Base-by-base conservation (phyloP, 2,797 vertebrate genomes). In the Telmatherina bonti region DNA sequence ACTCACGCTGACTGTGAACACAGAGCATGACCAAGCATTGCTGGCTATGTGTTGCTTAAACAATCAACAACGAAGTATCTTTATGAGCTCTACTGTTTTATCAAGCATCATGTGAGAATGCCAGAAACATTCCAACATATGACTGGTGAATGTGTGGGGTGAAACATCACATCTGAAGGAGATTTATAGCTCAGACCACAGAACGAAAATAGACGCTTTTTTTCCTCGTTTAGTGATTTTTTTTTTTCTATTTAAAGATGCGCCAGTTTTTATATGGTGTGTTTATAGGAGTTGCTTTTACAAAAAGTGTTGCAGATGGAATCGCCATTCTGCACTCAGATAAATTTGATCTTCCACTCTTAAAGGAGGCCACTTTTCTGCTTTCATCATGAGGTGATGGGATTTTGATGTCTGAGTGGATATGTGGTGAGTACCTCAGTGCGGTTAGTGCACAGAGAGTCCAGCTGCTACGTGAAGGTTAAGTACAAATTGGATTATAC, bases 231-330 rank as follows among this genome's bases (percentile, higher is more conserved):
- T 55, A 63, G 62, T 62, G 74, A 67, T 68, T 29, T 26, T 74
- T 35, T 58, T 60, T 88, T 88, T 90, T 75, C 18, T 7, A 43
- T 43, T 47, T 47, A 47, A 85, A 83, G 83, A 81, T 59, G 81
- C 70, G 76, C 53, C 78, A 84, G 79, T 88, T 88, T 94, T 94
- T 93, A 90, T 84, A 81, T 35, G 61, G 38, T 61, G 57, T 90
- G 91, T 94, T 93, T 93, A 94, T 86, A 49, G 83, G 86, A 91
- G 67, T 81, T 78, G 89, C 90, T 93, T 91, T 93, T 92, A 93
- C 86, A 70, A 75, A 90, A 76, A 43, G 53, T 79, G 85, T 89
- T 64, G 80, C 79, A 88, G 88, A 90, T 82, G 75, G 76, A 85
- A 90, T 86, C 82, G 81, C 82, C 81, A 59, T 71, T 77, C 61